Conservation (phyloP, 1,140 invertebrate species). For the Holotrichia oblita region DNA sequence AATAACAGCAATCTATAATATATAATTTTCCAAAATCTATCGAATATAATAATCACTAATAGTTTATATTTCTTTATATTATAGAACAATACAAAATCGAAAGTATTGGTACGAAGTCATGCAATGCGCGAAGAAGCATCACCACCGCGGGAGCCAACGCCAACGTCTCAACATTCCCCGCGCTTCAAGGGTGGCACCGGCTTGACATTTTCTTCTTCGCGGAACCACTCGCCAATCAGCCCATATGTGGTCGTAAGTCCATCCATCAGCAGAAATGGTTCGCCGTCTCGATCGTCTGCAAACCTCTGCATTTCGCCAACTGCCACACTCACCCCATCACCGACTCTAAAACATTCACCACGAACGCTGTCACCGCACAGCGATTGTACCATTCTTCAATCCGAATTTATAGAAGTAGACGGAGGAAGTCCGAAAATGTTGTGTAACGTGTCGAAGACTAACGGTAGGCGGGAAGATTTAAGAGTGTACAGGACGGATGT, state of each 20-base stretch:
- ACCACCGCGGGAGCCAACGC: slow-evolving; percentile 77
- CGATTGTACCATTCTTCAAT: slow-evolving; percentile 39
- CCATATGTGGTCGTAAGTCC: slow-evolving; percentile 57
- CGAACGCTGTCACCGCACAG: slow-evolving; percentile 40
- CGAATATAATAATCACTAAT: no score
- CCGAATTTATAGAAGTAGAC: slow-evolving; percentile 42
- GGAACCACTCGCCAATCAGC: slow-evolving; percentile 52
- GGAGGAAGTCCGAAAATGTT: slow-evolving; percentile 1
- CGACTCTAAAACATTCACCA: slow-evolving; percentile 41
- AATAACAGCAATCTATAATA: no score
- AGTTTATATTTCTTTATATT: no score
- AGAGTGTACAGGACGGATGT: slow-evolving; percentile 50
- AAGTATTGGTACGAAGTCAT: slow-evolving; percentile 86
- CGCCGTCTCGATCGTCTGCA: slow-evolving; percentile 43
- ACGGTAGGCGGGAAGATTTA: slow-evolving; percentile 50
- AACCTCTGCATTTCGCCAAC: slow-evolving; percentile 48
- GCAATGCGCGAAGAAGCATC: slow-evolving; percentile 88
- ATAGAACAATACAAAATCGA: no score
- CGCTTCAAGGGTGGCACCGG: slow-evolving; percentile 54
- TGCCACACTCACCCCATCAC: slow-evolving; percentile 50
- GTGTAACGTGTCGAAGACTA: slow-evolving; percentile 46
- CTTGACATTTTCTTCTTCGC: slow-evolving; percentile 55
- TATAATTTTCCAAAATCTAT: no score
- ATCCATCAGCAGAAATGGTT: slow-evolving; percentile 47
- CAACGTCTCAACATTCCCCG: slow-evolving; percentile 63